Conservation (phyloP, 2,113 vertebrate genomes). For the Chamaea fasciata region DNA sequence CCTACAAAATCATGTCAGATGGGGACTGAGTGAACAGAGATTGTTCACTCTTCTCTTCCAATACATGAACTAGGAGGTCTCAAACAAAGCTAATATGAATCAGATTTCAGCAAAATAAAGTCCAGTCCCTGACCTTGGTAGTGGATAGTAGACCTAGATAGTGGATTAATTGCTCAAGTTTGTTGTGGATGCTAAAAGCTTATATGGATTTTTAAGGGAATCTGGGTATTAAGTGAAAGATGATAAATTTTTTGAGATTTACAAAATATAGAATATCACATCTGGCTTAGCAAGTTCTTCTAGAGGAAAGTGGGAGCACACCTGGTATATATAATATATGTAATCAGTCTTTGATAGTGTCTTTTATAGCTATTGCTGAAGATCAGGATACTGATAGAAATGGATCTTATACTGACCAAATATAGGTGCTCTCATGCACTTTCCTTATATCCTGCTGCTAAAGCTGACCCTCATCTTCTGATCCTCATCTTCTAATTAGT, state of each 20-base stretch:
- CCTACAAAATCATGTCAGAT: neutral
- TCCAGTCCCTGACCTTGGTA: neutral
- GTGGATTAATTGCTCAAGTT: neutral
- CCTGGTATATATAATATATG: neutral
- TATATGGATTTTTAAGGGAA: neutral
- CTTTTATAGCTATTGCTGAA: neutral
- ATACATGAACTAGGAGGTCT: neutral
- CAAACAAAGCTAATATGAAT: neutral
- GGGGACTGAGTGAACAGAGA: neutral
- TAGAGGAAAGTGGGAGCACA: neutral
- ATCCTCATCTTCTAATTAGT: neutral
- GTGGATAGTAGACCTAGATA: neutral
- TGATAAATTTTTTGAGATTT: neutral
- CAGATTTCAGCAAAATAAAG: neutral
- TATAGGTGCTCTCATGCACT: neutral
- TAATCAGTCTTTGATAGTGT: neutral
- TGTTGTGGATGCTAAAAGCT: neutral
- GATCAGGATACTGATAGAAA: neutral
- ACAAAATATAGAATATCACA: neutral
- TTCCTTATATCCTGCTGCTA: neutral
- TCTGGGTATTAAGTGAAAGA: neutral
- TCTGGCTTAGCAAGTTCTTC: neutral
- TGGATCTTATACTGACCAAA: neutral
- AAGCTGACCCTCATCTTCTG: neutral
- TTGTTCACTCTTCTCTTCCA: neutral